phyloP scores from a whole-genome alignment of 1,140 invertebrate genomes.

The Mactra quadrangularis region DNA sequence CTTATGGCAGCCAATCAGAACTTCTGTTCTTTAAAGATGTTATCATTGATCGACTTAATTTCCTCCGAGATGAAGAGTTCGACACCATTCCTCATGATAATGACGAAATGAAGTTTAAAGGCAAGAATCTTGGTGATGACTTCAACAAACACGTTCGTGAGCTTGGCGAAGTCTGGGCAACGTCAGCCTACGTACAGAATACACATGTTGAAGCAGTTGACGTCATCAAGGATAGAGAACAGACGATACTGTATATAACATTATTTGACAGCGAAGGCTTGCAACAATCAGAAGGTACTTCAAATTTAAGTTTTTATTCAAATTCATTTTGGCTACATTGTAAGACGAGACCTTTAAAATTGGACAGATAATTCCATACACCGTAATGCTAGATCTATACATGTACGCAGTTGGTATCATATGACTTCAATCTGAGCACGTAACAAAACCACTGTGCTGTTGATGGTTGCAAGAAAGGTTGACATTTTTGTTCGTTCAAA shows the following conservation, averaged over 20 bases:
- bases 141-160: conserved; percentile 52
- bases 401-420: too few species aligned
- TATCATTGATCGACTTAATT: conserved; percentile 47
- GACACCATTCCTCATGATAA: conserved; percentile 60
- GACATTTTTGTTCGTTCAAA: too few species aligned
- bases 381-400: too few species aligned
- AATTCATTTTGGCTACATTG: too few species aligned
- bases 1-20: conserved; percentile 49
- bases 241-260: conserved; percentile 49
- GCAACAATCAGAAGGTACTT: conserved; percentile 54
- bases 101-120: conserved; percentile 58
- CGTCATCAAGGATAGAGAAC: conserved; percentile 43
- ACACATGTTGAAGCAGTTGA: conserved; percentile 51
- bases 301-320: too few species aligned
- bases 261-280: conserved; percentile 60
- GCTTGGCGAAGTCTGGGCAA: conserved; percentile 39
- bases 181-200: conserved; percentile 51
- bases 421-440: too few species aligned
- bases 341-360: too few species aligned
- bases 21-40: conserved; percentile 55
- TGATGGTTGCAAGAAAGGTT: too few species aligned
- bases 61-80: conserved; percentile 57
- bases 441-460: too few species aligned
- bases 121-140: conserved; percentile 46
- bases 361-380: too few species aligned